These are phyloP conservation scores for Geotrupes spiniger DNA, from an alignment of 2,888 invertebrate species.

Conservation along the genomic window DNA sequence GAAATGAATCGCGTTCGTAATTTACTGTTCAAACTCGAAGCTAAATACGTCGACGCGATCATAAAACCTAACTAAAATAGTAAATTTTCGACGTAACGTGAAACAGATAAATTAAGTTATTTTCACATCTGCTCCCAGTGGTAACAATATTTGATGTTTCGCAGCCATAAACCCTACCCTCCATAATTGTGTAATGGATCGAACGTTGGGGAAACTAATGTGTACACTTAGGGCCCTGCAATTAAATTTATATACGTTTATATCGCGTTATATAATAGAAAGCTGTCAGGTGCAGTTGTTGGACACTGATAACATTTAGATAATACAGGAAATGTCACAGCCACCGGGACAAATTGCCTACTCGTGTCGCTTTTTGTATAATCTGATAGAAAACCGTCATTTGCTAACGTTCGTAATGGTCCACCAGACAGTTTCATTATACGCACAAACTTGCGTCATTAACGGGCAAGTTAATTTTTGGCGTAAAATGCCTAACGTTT, in stretches of 20 bases:
- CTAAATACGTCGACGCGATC: not conserved
- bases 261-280: conserved; percentile 14
- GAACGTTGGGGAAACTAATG: conserved; percentile 18
- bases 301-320: conserved; percentile 7
- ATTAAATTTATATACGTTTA: conserved; percentile 22
- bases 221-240: conserved; percentile 17
- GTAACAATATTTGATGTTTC: conserved; percentile 22
- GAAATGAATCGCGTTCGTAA: too few relatives aligned
- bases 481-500: too few relatives aligned
- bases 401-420: too few relatives aligned
- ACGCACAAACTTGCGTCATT: too few relatives aligned
- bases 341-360: conserved; percentile 17
- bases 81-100: not conserved
- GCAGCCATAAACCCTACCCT: conserved; percentile 13
- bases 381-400: not conserved
- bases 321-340: conserved; percentile 13
- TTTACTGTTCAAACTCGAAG: too few relatives aligned
- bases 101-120: conserved; percentile 23
- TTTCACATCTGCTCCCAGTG: conserved; percentile 18
- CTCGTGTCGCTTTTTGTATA: conserved; percentile 6
- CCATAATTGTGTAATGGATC: conserved; percentile 23
- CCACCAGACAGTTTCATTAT: too few relatives aligned
- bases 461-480: too few relatives aligned
- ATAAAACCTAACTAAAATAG: conserved; percentile 1
- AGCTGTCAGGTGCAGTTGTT: conserved; percentile 2